phyloP scores from a whole-genome alignment of 2,797 vertebrate species.

The Anisognathus igniventris region DNA sequence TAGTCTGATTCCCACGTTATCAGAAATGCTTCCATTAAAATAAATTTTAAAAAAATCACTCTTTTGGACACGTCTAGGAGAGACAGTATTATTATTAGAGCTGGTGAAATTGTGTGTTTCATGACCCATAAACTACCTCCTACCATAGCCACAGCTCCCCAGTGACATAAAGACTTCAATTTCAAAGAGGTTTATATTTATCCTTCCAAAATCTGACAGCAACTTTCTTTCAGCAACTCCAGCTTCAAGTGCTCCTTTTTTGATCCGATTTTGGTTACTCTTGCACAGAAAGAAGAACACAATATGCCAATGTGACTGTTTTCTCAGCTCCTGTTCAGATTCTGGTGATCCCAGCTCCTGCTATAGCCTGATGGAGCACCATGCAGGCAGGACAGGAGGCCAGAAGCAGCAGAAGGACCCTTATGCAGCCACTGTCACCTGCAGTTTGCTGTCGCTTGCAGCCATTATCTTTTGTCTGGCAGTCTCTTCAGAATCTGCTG shows the following conservation, averaged over 20 bases:
- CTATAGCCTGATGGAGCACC: not conserved
- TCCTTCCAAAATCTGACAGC: not conserved
- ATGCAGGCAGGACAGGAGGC: not conserved
- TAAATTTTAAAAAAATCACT: not conserved
- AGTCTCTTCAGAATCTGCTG: not conserved
- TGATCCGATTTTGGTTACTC: not conserved
- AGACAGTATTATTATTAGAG: not conserved
- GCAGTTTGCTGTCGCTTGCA: not conserved
- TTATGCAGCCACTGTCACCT: not conserved
- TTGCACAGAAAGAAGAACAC: not conserved
- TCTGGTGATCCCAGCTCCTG: not conserved
- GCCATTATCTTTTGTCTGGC: not conserved
- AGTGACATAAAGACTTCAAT: not conserved
- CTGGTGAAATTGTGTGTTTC: not conserved
- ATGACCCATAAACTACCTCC: not conserved
- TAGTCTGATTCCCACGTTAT: not conserved
- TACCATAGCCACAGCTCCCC: not conserved
- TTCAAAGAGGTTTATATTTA: not conserved
- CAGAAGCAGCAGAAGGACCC: not conserved
- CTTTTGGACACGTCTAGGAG: not conserved
- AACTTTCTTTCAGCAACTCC: not conserved
- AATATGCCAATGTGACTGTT: not conserved
- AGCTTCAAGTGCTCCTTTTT: not conserved
- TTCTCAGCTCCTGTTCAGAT: not conserved
- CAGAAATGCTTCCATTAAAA: not conserved